Percentiles rank a stretch among this genome's conserved stretches.
phyloP scores from a whole-genome alignment of 92 coral and sea anemone genomes.

The Ricordea florida region DNA sequence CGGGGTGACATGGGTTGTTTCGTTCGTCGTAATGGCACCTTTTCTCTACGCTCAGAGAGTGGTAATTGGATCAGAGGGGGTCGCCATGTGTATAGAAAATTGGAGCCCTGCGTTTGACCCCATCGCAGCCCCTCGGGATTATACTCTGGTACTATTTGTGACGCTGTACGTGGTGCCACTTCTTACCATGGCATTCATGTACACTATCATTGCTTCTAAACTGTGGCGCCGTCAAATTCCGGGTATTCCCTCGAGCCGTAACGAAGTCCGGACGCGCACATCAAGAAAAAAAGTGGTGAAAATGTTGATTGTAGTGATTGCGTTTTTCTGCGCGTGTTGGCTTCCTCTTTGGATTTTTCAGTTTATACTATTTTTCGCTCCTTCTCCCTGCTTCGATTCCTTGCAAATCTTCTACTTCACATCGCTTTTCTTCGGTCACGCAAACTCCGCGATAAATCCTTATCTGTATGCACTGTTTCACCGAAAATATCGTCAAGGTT shows the following conservation, averaged over 20 bases:
- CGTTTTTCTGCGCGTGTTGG: conserved; percentile 78
- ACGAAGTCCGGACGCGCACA: conserved; percentile 45
- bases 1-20: conserved; percentile 44
- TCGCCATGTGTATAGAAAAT: conserved; percentile 67
- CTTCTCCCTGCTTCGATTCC: conserved; percentile 63
- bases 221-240: conserved; percentile 73
- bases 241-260: conserved; percentile 61
- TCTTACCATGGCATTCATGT: conserved; percentile 69
- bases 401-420: conserved; percentile 61
- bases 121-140: conserved; percentile 61
- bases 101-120: conserved; percentile 76
- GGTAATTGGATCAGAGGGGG: conserved; percentile 13
- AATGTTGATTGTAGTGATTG: conserved; percentile 73
- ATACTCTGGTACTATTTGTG: conserved; percentile 70
- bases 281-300: conserved; percentile 75
- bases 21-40: conserved; percentile 75
- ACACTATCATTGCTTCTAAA: conserved; percentile 65
- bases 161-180: conserved; percentile 71
- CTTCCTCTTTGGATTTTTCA: conserved; percentile 73
- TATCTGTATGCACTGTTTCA: conserved; percentile 77
- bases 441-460: conserved; percentile 82
- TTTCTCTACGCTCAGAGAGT: conserved; percentile 75
- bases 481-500: conserved; percentile 76
- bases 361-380: conserved; percentile 65
- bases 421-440: conserved; percentile 77